A percentile compares a stretch with the other conserved stretches of the same genome.
Evolutionary conservation across 2,113 vertebrate genomes (phyloP).

Genomic region (Amphiprion ocellaris): DNA sequence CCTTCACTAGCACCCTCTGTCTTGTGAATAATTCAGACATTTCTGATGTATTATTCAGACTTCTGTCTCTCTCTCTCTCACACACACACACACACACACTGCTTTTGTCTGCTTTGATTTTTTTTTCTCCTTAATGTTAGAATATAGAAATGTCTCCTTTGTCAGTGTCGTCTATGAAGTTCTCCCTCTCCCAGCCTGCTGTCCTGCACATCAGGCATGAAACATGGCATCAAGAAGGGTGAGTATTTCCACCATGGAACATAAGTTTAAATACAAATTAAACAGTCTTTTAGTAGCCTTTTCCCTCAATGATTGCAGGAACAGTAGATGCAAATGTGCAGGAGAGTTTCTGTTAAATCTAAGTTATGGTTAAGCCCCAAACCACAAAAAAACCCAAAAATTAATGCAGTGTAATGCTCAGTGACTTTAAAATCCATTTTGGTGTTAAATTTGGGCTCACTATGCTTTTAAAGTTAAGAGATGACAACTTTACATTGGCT

Average conservation of each 20-base stretch:
- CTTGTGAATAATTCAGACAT: slow-evolving; percentile 68
- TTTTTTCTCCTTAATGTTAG: background rate
- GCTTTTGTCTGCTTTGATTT: slow-evolving; percentile 42
- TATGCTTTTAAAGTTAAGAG: background rate
- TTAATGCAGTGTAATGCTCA: no score
- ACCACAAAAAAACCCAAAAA: no score
- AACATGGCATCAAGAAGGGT: slow-evolving; percentile 18
- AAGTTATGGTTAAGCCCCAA: no score
- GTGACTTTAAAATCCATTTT: slow-evolving; percentile 1
- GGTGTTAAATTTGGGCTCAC: background rate
- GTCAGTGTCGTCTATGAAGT: background rate
- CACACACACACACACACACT: background rate
- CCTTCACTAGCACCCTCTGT: slow-evolving; percentile 11
- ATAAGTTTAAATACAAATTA: slow-evolving; percentile 13
- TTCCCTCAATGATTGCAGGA: background rate
- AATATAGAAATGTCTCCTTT: slow-evolving; percentile 20
- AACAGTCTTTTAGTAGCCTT: background rate
- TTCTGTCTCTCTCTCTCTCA: slow-evolving; percentile 2
- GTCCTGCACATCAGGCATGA: slow-evolving; percentile 1
- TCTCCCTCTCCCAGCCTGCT: background rate
- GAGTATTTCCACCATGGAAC: slow-evolving; percentile 22
- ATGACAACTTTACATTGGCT: slow-evolving; percentile 1
- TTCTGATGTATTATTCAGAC: slow-evolving; percentile 67
- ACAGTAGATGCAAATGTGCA: background rate
- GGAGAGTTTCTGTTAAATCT: no score